Percentiles rank a stretch among this genome's conserved stretches.
Conservation (phyloP, 2,797 vertebrate species). For the Thalassophryne amazonica region DNA sequence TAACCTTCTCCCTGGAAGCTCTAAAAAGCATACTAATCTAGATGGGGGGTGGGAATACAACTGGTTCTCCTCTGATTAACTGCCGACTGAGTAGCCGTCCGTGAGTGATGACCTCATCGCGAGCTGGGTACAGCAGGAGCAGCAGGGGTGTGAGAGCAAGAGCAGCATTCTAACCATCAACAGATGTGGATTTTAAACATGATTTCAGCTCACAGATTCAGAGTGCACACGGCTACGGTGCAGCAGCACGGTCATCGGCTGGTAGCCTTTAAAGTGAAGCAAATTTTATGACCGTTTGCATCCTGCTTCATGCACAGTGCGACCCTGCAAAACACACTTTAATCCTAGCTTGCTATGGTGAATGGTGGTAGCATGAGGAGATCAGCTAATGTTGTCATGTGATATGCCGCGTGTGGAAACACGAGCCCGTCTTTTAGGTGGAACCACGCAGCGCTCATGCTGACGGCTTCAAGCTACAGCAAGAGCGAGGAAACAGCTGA, state of each 20-base stretch:
- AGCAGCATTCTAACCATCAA: slow-evolving; percentile 72
- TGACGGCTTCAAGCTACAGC: slow-evolving; percentile 21
- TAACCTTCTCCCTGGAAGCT: slow-evolving; percentile 71
- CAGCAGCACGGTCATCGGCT: slow-evolving; percentile 12
- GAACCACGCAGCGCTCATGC: background rate
- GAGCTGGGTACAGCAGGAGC: slow-evolving; percentile 38
- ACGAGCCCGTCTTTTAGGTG: slow-evolving; percentile 15
- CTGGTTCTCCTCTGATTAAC: slow-evolving; percentile 45
- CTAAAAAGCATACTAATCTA: slow-evolving; percentile 46
- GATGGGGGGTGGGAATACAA: slow-evolving; percentile 17
- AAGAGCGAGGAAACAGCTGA: slow-evolving; percentile 19
- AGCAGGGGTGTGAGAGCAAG: slow-evolving; percentile 68
- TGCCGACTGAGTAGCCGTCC: slow-evolving; percentile 49
- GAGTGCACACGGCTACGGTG: slow-evolving; percentile 4
- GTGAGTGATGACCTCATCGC: slow-evolving; percentile 73
- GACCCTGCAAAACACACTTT: background rate
- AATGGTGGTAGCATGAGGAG: slow-evolving; percentile 8
- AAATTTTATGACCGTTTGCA: slow-evolving; percentile 28
- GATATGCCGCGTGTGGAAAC: background rate
- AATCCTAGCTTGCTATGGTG: background rate
- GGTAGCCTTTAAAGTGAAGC: slow-evolving; percentile 35
- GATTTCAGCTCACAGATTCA: slow-evolving; percentile 50
- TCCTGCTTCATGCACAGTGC: slow-evolving; percentile 23
- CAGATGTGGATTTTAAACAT: slow-evolving; percentile 80
- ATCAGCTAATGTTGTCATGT: slow-evolving; percentile 10